Conservation (phyloP, 2,113 vertebrate genomes). For the Sander lucioperca region DNA sequence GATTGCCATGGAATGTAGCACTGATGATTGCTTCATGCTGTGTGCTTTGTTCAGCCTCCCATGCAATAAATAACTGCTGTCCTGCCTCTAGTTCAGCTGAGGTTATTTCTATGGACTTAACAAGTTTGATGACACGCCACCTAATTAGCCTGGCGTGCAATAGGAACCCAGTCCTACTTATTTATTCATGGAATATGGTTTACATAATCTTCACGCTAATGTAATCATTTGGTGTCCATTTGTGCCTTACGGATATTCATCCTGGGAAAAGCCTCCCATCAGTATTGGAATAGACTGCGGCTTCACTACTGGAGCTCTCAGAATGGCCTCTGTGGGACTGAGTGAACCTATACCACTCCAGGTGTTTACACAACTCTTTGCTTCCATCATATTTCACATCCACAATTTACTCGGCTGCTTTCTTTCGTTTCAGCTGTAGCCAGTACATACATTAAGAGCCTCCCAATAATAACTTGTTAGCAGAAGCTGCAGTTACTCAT, state of each 20-base stretch:
- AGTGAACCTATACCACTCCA: slow-evolving; percentile 36
- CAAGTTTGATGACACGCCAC: slow-evolving; percentile 51
- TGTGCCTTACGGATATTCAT: slow-evolving; percentile 52
- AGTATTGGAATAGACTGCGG: slow-evolving; percentile 44
- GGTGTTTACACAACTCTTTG: slow-evolving; percentile 38
- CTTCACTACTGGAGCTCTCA: slow-evolving; percentile 45
- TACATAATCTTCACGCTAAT: slow-evolving; percentile 67
- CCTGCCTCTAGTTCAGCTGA: slow-evolving; percentile 3
- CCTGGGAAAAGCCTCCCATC: slow-evolving; percentile 29
- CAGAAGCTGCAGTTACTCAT: slow-evolving; percentile 50
- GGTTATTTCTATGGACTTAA: slow-evolving; percentile 38
- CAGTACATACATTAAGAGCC: slow-evolving; percentile 26
- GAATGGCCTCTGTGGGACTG: slow-evolving; percentile 23
- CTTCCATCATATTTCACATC: slow-evolving; percentile 45
- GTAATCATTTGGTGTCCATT: slow-evolving; percentile 66
- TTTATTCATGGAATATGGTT: slow-evolving; percentile 66
- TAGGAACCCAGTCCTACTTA: slow-evolving; percentile 49
- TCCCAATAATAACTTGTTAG: slow-evolving; percentile 49
- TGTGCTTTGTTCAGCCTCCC: slow-evolving; percentile 24
- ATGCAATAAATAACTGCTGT: slow-evolving; percentile 36
- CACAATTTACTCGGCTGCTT: slow-evolving; percentile 44
- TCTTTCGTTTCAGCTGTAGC: slow-evolving; percentile 38
- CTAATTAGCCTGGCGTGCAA: slow-evolving; percentile 62
- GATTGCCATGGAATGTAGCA: slow-evolving; percentile 14
- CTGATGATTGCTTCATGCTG: slow-evolving; percentile 33